Evolutionary conservation across 2,113 vertebrate species (phyloP), one percentile per base, ranked within the genome.

Genomic region (Mesoclemmys tuberculata): DNA sequence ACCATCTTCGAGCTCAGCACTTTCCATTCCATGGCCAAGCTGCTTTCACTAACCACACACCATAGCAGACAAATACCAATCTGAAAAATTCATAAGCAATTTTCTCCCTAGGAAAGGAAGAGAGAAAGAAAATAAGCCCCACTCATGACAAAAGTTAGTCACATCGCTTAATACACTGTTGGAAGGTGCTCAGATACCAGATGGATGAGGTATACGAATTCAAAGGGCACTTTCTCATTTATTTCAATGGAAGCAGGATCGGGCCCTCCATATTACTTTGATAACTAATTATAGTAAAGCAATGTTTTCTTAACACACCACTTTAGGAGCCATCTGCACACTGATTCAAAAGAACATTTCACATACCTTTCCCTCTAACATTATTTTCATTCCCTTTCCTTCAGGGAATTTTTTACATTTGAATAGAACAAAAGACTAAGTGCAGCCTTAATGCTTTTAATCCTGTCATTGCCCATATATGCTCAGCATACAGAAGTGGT

Each of bases 401-500:
- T 85, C 55, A n/a, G 80, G 79, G 75, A 86, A 77, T 41, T 82
- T 79, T 24, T 77, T 80, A 6, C 6, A 1, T 64, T 54, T 38
- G 48, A 85, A 75, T 48, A 83, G 44, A 83, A 27, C 80, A 58
- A 48, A n/a, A 26, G 8, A 5, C 27, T 38, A 71, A 31, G 9
- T 56, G 79, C 85, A 93, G 87, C 84, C 80, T 74, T 51, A 46
- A 2, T 24, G 21, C 51, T 89, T 83, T 56, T n/a, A 64, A 56
- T 86, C 27, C 54, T 82, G 41, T 35, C 75, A 16, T 83, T 96
- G 96, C 90, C 92, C 94, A 93, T 90, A 56, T 92, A 14, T 0
- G 5, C 82, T 87, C 85, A 95, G 88, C 90, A 89, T 54, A 84
- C 79, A 92, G 94, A 87, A 88, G 90, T 95, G 90, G 90, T 92